These are phyloP conservation scores for Emydura subglobosa DNA, from an alignment of 2,113 vertebrate genomes.

Conservation along the genomic window DNA sequence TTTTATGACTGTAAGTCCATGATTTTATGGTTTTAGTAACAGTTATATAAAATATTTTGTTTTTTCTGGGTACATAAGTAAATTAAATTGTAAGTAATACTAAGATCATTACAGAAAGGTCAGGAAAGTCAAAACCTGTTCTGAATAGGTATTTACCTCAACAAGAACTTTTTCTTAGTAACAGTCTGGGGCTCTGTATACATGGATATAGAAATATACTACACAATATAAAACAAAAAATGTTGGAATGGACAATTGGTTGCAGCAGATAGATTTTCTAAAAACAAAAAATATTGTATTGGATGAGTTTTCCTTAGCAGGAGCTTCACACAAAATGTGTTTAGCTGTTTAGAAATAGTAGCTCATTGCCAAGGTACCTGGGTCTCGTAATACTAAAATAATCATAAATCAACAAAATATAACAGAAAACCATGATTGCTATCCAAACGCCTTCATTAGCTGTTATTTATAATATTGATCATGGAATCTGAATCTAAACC, in stretches of 20 bases:
- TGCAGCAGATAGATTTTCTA: not conserved
- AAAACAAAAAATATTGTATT: not conserved
- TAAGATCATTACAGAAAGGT: conserved; percentile 1
- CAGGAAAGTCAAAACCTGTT: conserved; percentile 16
- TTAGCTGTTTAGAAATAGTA: not conserved
- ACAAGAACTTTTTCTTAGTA: not conserved
- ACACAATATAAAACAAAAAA: not conserved
- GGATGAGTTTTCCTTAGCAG: not conserved
- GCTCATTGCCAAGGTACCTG: not conserved
- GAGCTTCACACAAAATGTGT: not conserved
- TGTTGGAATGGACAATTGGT: not conserved
- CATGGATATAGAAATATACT: not conserved
- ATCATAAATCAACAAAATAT: not conserved
- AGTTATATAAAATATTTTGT: conserved; percentile 42
- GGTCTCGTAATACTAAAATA: not conserved
- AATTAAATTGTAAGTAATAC: conserved; percentile 37
- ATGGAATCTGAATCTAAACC: not conserved
- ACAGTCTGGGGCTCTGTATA: not conserved
- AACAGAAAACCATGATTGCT: rapidly evolving
- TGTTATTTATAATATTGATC: not conserved
- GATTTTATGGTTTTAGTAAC: conserved; percentile 67
- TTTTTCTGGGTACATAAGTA: not conserved
- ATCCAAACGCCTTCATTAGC: rapidly evolving
- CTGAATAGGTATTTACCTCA: not conserved
- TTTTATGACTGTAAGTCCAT: conserved; percentile 72